Evolutionary conservation across 2,888 invertebrate species (phyloP).

Genomic region (Pantelozetes paolii): DNA sequence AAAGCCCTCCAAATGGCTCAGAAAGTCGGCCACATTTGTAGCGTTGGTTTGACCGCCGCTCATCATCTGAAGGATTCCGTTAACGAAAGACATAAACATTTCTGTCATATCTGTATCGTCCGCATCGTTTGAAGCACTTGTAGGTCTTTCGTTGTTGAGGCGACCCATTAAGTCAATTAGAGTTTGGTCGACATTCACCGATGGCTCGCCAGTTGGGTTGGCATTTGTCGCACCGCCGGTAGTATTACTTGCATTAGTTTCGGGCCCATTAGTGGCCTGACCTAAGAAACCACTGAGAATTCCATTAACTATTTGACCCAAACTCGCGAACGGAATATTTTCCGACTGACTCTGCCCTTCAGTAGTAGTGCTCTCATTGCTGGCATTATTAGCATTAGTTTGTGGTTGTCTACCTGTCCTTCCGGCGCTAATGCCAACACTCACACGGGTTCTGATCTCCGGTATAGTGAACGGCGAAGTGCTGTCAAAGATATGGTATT

Average conservation of each 20-base stretch:
- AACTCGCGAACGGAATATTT: slow-evolving; percentile 8
- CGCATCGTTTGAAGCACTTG: neutral
- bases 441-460: slow-evolving; percentile 24
- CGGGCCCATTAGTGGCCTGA: neutral
- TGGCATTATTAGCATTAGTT: neutral
- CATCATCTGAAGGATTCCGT: slow-evolving; percentile 30
- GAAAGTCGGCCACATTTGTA: slow-evolving; percentile 54
- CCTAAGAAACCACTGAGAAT: neutral
- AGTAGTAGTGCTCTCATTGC: neutral
- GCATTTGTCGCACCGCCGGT: neutral
- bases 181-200: slow-evolving; percentile 14
- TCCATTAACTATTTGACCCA: slow-evolving; percentile 18
- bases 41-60: slow-evolving; percentile 25
- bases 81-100: slow-evolving; percentile 23
- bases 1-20: slow-evolving; percentile 54
- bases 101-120: slow-evolving; percentile 8
- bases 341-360: neutral
- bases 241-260: neutral
- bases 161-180: slow-evolving; percentile 13
- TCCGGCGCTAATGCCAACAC: slow-evolving; percentile 2
- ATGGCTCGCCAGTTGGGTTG: neutral
- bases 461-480: slow-evolving; percentile 38
- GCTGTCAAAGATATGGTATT: slow-evolving; percentile 7
- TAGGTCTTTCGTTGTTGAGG: neutral
- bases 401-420: neutral